Evolutionary conservation across 2,113 vertebrate species (phyloP), one percentile per base, ranked within the genome.

Genomic region (Pavo muticus): DNA sequence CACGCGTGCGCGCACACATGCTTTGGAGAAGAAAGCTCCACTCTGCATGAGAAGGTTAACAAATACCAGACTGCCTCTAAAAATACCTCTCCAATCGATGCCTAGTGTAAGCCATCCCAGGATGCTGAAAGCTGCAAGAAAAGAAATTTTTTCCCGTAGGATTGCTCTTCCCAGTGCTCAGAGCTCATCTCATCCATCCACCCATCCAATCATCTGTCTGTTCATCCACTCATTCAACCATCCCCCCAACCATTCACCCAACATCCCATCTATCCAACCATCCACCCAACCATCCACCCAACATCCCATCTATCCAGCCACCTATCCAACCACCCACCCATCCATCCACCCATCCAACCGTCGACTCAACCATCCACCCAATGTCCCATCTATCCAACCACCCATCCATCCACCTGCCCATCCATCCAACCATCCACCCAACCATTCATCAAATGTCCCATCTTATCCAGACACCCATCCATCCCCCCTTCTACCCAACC

Each of bases 51-150:
- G 95, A 93, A 91, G 93, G 94, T 92, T 96, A 96, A 90, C 90
- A 83, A 92, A 94, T 81, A 94, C 90, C 89, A 89, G 95, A 77
- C 78, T 78, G 90, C 91, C 93, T 92, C 95, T 92, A 96, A 93
- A 96, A 95, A 94, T 89, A 96, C 94, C 89, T 92, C 84, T 82
- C 72, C 90, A 84, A 90, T 95, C 91, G 27, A 95, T 89, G 88
- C 90, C 2, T 35, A 78, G 73, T 45, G 3, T 50, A 92, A 90
- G 65, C 75, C 45, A 70, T 56, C 75, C 94, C 78, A 13, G 65
- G 94, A 88, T 35, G 84, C 90, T 90, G 87, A 80, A 80, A 84
- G 57, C 84, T 65, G 65, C 5, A 6, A 88, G 84, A 86, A 91
- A 60, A 94, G 60, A 39, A 64, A 8, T 94, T 94, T 87, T 37